Evolutionary conservation across 1,140 invertebrate species (phyloP), one percentile per base, ranked within the genome.

Genomic region (Copidosoma floridanum): DNA sequence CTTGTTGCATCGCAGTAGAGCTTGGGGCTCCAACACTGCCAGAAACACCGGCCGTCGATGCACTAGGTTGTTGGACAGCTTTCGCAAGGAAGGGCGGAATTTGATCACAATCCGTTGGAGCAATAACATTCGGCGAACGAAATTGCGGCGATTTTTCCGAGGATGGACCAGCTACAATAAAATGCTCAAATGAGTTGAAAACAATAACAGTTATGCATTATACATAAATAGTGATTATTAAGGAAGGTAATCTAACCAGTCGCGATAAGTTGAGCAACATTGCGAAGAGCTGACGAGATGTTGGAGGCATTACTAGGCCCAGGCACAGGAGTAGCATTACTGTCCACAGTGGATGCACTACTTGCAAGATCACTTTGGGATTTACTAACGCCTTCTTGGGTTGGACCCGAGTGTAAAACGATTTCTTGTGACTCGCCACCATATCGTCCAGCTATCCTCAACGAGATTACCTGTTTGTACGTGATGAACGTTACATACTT

Each of bases 111-210:
- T 91, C 89, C 77, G 88, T 85, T 1, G 90, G 89, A 55, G 90
- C 91, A 26, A 92, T 88, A 44, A 91, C 91, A 76, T 92, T 92
- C 35, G 89, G 89, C 38, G 89, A 91, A 74, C 89, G 89, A 78
- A 92, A 92, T 29, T 83, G 82, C 43, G 82, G 75, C 16, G 74
- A 60, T 61, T 81, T 78, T 54, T 81, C 77, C 18, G 72, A 44
- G 12, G 73, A 69, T 59, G 75, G 64, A 65, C 77, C 76, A 80
- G 60, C 12, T 61, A n/a, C n/a, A n/a, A n/a, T n/a, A n/a, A n/a
- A n/a, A n/a, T n/a, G n/a, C n/a, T n/a, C n/a, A n/a, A n/a, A n/a
- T n/a, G n/a, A n/a, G n/a, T n/a, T n/a, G n/a, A 32, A 32, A 35
- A 63, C 23, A 63, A 47, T 47, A 26, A 27, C 11, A 47, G 26